Conservation (phyloP, 1,140 invertebrate species). For the Forficula auricularia region DNA sequence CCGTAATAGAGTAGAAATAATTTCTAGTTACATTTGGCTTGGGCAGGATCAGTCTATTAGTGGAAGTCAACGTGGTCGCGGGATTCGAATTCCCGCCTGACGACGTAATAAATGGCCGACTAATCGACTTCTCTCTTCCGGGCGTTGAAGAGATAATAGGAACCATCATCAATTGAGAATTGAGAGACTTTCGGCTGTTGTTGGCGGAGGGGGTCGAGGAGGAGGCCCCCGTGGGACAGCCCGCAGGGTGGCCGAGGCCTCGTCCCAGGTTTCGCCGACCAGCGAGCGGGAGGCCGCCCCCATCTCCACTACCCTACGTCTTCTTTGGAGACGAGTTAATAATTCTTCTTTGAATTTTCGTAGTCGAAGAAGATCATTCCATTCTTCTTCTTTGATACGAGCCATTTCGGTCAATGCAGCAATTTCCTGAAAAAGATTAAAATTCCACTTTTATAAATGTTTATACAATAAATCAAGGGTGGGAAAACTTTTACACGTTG, state of each 20-base stretch:
- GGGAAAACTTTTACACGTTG: no score
- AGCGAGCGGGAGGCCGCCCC: background rate
- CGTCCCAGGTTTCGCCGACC: background rate
- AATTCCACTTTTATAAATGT: no score
- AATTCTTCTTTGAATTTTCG: conserved; percentile 69
- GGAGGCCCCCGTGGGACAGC: background rate
- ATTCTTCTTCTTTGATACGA: conserved; percentile 60
- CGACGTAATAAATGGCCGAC: no score
- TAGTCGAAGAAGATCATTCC: conserved; percentile 60
- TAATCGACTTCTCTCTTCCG: conserved; percentile 1
- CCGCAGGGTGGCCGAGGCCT: conserved; percentile 4
- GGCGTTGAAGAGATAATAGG: conserved; percentile 16
- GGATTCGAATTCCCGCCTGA: conserved; percentile 1
- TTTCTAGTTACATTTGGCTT: conserved; percentile 16
- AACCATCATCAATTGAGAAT: conserved; percentile 15
- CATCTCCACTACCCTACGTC: background rate
- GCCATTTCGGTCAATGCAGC: conserved; percentile 46
- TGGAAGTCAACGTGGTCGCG: background rate
- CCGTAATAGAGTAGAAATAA: no score
- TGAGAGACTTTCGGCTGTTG: background rate
- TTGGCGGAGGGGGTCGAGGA: background rate
- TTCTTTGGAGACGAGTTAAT: conserved; percentile 41
- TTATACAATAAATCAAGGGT: no score
- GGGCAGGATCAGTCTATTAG: conserved; percentile 20
- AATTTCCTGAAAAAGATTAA: conserved; percentile 31